These are phyloP conservation scores for Momotus momota DNA, from an alignment of 2,797 vertebrate species.

Conservation along the genomic window DNA sequence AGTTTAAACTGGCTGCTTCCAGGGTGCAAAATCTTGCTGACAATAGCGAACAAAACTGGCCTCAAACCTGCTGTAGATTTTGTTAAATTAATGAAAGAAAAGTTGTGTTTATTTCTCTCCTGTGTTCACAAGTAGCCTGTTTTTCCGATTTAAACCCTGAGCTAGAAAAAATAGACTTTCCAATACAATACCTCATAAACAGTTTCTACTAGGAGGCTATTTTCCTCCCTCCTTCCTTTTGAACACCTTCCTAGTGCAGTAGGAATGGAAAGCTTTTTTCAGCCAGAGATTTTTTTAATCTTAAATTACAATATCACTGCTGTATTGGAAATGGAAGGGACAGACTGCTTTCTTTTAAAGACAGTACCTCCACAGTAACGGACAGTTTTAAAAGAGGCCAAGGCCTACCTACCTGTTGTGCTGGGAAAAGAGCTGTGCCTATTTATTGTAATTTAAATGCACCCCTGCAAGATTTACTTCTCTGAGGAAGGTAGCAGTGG, in stretches of 20 bases:
- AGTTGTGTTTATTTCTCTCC: not conserved
- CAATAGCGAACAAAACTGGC: not conserved
- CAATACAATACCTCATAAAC: not conserved
- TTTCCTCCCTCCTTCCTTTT: not conserved
- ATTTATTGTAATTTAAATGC: not conserved
- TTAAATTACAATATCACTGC: not conserved
- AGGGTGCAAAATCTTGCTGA: not conserved
- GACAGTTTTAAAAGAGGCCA: not conserved
- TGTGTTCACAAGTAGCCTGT: not conserved
- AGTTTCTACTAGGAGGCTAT: not conserved
- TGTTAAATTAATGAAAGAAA: conserved; percentile 20
- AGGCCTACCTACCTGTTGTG: not conserved
- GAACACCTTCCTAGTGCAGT: not conserved
- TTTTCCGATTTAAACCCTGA: conserved; percentile 5
- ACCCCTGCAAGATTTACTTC: not conserved
- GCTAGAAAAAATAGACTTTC: not conserved
- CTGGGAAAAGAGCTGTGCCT: not conserved
- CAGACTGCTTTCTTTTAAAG: not conserved
- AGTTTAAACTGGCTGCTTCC: not conserved
- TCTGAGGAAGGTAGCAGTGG: not conserved
- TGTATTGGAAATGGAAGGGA: not conserved
- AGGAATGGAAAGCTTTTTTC: not conserved
- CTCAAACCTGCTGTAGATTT: not conserved
- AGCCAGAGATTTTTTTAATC: not conserved
- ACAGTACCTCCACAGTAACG: not conserved